Evolutionary conservation across 1,140 invertebrate species (phyloP).

Genomic region (Drosophila sucinea): DNA sequence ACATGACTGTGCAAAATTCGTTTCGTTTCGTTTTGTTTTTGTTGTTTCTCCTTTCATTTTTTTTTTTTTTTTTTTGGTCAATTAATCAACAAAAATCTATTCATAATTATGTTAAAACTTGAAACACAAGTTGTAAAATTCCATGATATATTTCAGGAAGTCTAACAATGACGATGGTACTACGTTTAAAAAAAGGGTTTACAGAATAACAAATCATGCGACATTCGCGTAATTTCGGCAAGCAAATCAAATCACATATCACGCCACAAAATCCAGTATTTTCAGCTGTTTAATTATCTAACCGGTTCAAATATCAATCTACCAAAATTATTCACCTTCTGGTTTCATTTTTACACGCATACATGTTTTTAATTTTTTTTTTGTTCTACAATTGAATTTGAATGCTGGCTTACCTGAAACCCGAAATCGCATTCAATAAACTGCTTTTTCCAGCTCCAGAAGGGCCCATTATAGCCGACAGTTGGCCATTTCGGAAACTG

Average conservation of each 20-base stretch:
- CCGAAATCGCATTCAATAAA: conserved; percentile 88
- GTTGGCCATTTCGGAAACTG: conserved; percentile 88
- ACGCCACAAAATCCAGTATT: conserved; percentile 27
- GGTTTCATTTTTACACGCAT: background rate
- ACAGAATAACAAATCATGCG: conserved; percentile 8
- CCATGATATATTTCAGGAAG: conserved; percentile 7
- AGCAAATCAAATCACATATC: conserved; percentile 17
- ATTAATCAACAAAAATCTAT: conserved; percentile 8
- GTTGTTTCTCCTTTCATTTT: background rate
- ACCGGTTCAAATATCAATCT: conserved; percentile 36
- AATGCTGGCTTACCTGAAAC: conserved; percentile 86
- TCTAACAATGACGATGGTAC: background rate
- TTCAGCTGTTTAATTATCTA: conserved; percentile 19
- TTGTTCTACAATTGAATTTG: conserved; percentile 13
- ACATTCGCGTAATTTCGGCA: conserved; percentile 22
- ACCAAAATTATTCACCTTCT: conserved; percentile 20
- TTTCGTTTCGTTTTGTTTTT: too few species aligned
- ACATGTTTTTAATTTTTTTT: conserved; percentile 2
- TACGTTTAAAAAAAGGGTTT: background rate
- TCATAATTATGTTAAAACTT: conserved; percentile 1
- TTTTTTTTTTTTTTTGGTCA: background rate
- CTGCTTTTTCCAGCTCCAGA: conserved; percentile 93
- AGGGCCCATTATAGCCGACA: conserved; percentile 94
- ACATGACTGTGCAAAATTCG: conserved; percentile 19
- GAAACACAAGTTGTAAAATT: conserved; percentile 3